Evolutionary conservation across 2,113 vertebrate genomes (phyloP).

Genomic region (Odontesthes bonariensis): DNA sequence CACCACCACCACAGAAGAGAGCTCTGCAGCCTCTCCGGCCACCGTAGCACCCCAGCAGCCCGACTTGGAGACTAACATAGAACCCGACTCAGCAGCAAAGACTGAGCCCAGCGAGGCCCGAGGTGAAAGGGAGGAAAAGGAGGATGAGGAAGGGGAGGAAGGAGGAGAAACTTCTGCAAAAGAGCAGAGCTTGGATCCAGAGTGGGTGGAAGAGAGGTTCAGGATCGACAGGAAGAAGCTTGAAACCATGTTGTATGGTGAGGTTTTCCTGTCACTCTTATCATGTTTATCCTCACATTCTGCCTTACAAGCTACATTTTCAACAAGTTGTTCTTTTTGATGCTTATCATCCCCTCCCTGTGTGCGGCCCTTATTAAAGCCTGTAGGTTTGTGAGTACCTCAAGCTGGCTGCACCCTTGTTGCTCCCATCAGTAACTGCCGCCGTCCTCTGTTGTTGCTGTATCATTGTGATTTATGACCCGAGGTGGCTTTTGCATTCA

Average conservation of each 20-base stretch:
- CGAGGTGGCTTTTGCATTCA: conserved; percentile 45
- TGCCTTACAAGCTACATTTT: not conserved
- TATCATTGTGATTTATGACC: conserved; percentile 58
- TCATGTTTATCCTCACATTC: not conserved
- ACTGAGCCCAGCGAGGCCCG: conserved; percentile 57
- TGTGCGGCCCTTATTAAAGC: conserved; percentile 31
- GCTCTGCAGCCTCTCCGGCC: conserved; percentile 48
- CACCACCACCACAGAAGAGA: conserved; percentile 64
- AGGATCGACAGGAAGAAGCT: conserved; percentile 87
- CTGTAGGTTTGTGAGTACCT: conserved; percentile 31
- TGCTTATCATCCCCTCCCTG: conserved; percentile 1
- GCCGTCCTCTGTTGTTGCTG: conserved; percentile 33
- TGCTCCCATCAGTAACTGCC: conserved; percentile 50
- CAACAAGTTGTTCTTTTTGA: conserved; percentile 12
- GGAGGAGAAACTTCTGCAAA: conserved; percentile 33
- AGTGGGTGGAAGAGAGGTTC: conserved; percentile 86
- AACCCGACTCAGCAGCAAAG: conserved; percentile 48
- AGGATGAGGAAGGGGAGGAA: conserved; percentile 76
- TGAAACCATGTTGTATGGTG: conserved; percentile 85
- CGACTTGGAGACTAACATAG: conserved; percentile 58
- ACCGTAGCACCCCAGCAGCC: conserved; percentile 57
- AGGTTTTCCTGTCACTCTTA: conserved; percentile 41
- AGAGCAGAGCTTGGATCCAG: conserved; percentile 66
- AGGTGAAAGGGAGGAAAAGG: conserved; percentile 45
- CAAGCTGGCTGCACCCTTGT: conserved; percentile 38